phyloP scores from a whole-genome alignment of 1,140 invertebrate species.

The Steinernema feltiae region DNA sequence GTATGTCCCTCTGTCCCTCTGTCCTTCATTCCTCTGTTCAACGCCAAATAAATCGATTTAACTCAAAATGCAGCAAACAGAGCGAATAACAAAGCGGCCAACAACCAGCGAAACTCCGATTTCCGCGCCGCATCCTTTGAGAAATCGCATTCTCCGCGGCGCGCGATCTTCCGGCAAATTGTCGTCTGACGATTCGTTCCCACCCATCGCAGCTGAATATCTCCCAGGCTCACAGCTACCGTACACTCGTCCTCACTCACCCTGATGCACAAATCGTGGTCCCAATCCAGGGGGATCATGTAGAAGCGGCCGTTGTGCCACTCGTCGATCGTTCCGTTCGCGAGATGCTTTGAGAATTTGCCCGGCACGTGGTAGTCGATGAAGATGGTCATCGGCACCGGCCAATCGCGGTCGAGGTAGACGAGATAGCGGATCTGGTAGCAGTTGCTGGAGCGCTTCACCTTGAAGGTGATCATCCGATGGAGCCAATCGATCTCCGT shows the following conservation, averaged over 20 bases:
- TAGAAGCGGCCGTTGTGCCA: background rate
- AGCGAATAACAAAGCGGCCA: background rate
- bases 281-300: background rate
- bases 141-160: background rate
- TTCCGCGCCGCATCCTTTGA: background rate
- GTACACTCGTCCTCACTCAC: background rate
- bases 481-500: conserved; percentile 10
- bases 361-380: conserved; percentile 11
- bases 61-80: no score
- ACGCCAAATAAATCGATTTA: no score
- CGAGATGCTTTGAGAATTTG: background rate
- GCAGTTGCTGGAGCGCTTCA: background rate
- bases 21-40: no score
- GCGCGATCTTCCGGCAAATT: conserved; percentile 1
- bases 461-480: background rate
- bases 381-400: background rate
- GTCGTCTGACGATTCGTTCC: background rate
- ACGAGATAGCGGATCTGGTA: background rate
- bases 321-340: background rate
- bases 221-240: background rate
- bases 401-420: conserved; percentile 12
- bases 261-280: conserved; percentile 3
- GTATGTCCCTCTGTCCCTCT: no score
- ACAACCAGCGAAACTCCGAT: background rate
- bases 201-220: background rate